Evolutionary conservation across 2,888 invertebrate species (phyloP), one percentile per base, ranked within the genome.

Genomic region (Calephelis perditalis): DNA sequence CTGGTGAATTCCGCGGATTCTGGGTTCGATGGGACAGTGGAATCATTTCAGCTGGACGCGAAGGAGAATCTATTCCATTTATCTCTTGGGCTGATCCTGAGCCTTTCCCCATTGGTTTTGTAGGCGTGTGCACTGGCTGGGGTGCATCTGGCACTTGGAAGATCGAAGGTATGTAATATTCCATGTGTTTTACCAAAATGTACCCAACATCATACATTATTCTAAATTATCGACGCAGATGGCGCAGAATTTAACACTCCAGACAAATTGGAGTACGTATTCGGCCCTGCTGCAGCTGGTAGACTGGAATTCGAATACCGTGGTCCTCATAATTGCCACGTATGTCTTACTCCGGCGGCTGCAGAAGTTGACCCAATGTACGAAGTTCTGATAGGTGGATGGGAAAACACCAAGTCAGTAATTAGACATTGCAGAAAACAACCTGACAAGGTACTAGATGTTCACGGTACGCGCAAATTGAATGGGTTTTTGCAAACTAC

Each of bases 91-190:
- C 92, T 43, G 95, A 96, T 74, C 93, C 94, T 1, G 92, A 94
- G 67, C 92, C 94, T 5, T 93, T 96, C 78, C 92, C 92, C 10
- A 92, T 97, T 62, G 92, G 92, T 65, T 94, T 94, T 79, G 93
- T 96, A 55, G 97, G 96, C 55, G 92, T 96, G 43, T 95, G 96
- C 84, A 97, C 97, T 56, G 96, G 96, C 57, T 97, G 96, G 96
- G 97, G 97, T 15, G 95, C 96, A 10, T 89, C 85, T 60, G 97
- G 97, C 45, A 92, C 94, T 52, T 97, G 97, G 97, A 91, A 95
- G 67, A 92, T 97, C 71, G 95, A 96, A 91, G 94, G 95, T 95
- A 89, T 63, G 73, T 65, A 40, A 40, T 7, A 52, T 63, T 56
- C 55, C 9, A 15, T 37, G 55, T 56, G 11, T 26, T 57, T 57